phyloP scores from a whole-genome alignment of 2,888 invertebrate species.

The Pristionchus arcanus region DNA sequence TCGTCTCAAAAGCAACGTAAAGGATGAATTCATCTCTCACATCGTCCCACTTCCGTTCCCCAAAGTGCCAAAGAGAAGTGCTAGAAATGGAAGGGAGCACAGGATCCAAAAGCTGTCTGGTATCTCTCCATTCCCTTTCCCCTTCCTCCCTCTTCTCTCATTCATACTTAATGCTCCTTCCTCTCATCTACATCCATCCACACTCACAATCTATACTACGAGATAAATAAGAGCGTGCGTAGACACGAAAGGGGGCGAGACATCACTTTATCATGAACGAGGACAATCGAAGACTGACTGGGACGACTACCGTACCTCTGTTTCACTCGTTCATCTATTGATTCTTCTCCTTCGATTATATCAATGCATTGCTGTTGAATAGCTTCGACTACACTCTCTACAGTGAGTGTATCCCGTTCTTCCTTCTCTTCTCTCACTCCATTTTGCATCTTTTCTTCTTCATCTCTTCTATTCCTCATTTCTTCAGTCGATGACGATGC shows the following conservation, averaged over 20 bases:
- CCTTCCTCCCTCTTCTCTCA: conserved; percentile 10
- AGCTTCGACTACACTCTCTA: conserved; percentile 6
- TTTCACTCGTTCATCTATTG: conserved; percentile 16
- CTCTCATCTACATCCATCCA: conserved; percentile 34
- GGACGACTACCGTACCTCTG: not conserved
- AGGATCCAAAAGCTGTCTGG: not conserved
- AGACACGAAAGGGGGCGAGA: not conserved
- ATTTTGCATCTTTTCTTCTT: not conserved
- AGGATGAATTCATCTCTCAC: not conserved
- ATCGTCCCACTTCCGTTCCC: not conserved
- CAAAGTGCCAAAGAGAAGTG: conserved; percentile 30
- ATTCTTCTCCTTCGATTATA: conserved; percentile 30
- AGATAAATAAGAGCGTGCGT: conserved; percentile 23
- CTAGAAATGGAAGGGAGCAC: conserved; percentile 24
- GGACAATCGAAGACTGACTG: conserved; percentile 36
- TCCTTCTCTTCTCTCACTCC: conserved; percentile 52
- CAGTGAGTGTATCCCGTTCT: conserved; percentile 8
- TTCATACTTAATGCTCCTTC: conserved; percentile 29
- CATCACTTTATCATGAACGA: conserved; percentile 21
- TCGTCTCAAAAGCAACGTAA: not conserved
- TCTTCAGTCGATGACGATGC: conserved; percentile 20
- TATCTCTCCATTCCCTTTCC: conserved; percentile 34
- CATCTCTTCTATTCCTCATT: conserved; percentile 14
- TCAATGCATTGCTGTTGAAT: not conserved
- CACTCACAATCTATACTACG: conserved; percentile 23